A percentile compares a stretch with the other conserved stretches of the same genome.
phyloP scores from a whole-genome alignment of 1,140 invertebrate species.

The Macrostomum lignano region DNA sequence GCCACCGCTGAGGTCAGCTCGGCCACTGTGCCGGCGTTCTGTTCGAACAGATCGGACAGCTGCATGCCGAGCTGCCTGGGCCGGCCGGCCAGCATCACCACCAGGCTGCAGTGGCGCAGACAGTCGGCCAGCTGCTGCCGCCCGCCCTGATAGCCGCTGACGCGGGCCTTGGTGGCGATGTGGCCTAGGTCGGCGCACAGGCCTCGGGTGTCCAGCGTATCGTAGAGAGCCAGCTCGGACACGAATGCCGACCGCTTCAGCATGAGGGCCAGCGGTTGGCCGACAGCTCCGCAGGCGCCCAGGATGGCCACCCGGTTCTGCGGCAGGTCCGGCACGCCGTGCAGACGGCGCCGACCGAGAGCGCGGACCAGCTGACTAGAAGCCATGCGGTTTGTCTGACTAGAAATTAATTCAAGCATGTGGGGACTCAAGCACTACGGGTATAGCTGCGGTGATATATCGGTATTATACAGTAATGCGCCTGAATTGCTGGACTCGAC shows the following conservation, averaged over 20 bases:
- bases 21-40: slow-evolving; percentile 79
- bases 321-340: too few species aligned
- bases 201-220: slow-evolving; percentile 46
- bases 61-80: slow-evolving; percentile 59
- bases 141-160: slow-evolving; percentile 49
- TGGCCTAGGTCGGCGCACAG: slow-evolving; percentile 97
- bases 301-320: slow-evolving; percentile 73
- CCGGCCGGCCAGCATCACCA: slow-evolving; percentile 85
- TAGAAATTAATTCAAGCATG: too few species aligned
- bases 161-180: slow-evolving; percentile 57
- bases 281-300: slow-evolving; percentile 83
- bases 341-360: too few species aligned
- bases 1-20: slow-evolving; percentile 52
- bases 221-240: slow-evolving; percentile 46
- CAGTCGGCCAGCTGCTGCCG: slow-evolving; percentile 43
- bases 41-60: slow-evolving; percentile 80
- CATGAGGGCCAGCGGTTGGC: slow-evolving; percentile 77
- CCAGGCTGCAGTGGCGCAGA: slow-evolving; percentile 42
- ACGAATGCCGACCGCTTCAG: slow-evolving; percentile 61
- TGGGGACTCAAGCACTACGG: too few species aligned
- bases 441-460: too few species aligned
- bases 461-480: too few species aligned
- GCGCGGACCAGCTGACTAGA: too few species aligned
- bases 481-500: too few species aligned
- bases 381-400: too few species aligned